Evolutionary conservation across 2,113 vertebrate genomes (phyloP).

Genomic region (Synchiropus splendidus): DNA sequence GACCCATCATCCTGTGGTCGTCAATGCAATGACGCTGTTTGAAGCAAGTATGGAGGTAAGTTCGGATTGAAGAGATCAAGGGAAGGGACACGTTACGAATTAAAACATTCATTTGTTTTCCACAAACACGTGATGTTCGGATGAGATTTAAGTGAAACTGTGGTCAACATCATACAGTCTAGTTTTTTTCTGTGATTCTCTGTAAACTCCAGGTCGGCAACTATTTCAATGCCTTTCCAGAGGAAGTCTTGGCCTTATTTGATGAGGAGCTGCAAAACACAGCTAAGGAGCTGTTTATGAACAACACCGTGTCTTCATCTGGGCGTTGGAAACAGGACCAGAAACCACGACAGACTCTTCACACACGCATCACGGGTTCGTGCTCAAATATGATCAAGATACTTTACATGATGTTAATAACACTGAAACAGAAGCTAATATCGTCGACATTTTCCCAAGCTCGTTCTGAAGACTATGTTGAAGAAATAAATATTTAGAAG

Average conservation of each 20-base stretch:
- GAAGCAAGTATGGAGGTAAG: constrained; percentile 90
- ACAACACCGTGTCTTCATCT: background rate
- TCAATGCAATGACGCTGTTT: constrained; percentile 89
- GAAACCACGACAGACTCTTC: constrained; percentile 71
- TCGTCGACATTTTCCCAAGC: background rate
- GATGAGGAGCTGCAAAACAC: constrained; percentile 74
- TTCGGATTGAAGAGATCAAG: background rate
- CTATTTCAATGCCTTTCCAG: constrained; percentile 81
- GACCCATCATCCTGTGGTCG: constrained; percentile 74
- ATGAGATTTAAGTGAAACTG: background rate
- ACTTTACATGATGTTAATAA: background rate
- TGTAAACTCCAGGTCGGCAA: constrained; percentile 63
- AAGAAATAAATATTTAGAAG: too few species aligned
- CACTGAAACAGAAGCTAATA: background rate
- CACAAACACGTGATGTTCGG: background rate
- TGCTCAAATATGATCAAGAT: background rate
- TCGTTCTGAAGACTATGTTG: too few species aligned
- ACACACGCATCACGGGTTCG: constrained; percentile 83
- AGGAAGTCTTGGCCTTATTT: constrained; percentile 76
- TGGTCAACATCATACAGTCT: background rate
- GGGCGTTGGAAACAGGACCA: constrained; percentile 7
- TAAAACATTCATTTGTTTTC: background rate
- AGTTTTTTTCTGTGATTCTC: background rate
- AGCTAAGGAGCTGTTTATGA: constrained; percentile 51
- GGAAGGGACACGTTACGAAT: background rate